Conservation (phyloP, 2,888 invertebrate species). For the Carcina quercana region DNA sequence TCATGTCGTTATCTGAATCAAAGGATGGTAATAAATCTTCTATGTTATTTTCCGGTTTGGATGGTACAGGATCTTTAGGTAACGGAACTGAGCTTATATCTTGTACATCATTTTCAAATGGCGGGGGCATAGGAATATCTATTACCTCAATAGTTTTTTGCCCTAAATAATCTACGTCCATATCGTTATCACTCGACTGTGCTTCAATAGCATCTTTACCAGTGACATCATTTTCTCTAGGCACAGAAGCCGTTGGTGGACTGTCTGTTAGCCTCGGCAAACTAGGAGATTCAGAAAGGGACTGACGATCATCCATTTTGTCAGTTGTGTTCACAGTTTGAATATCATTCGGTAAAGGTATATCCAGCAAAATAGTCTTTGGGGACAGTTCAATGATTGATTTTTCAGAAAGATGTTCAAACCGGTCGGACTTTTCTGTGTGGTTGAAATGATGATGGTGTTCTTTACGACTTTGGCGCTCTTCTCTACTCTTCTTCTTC, state of each 20-base stretch:
- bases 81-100: slow-evolving; percentile 65
- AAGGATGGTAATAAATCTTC: slow-evolving; percentile 71
- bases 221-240: slow-evolving; percentile 30
- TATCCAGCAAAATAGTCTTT: slow-evolving; percentile 47
- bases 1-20: slow-evolving; percentile 48
- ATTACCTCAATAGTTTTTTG: slow-evolving; percentile 46
- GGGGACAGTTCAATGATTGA: slow-evolving; percentile 33
- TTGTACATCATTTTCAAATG: slow-evolving; percentile 47
- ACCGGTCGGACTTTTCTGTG: slow-evolving; percentile 61
- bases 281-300: slow-evolving; percentile 72
- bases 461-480: slow-evolving; percentile 79
- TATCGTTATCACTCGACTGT: slow-evolving; percentile 21
- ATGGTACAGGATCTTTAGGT: slow-evolving; percentile 43
- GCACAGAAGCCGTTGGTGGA: slow-evolving; percentile 53
- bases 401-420: slow-evolving; percentile 32
- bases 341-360: slow-evolving; percentile 52
- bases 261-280: slow-evolving; percentile 79
- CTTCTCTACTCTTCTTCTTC: slow-evolving; percentile 87
- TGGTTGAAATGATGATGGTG: slow-evolving; percentile 81
- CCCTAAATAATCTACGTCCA: slow-evolving; percentile 33
- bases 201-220: slow-evolving; percentile 19
- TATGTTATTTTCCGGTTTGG: slow-evolving; percentile 34
- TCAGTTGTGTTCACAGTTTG: slow-evolving; percentile 30
- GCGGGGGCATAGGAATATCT: slow-evolving; percentile 59
- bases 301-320: slow-evolving; percentile 43